These are phyloP conservation scores for Catocala nupta DNA, from an alignment of 2,888 invertebrate genomes.

Conservation along the genomic window DNA sequence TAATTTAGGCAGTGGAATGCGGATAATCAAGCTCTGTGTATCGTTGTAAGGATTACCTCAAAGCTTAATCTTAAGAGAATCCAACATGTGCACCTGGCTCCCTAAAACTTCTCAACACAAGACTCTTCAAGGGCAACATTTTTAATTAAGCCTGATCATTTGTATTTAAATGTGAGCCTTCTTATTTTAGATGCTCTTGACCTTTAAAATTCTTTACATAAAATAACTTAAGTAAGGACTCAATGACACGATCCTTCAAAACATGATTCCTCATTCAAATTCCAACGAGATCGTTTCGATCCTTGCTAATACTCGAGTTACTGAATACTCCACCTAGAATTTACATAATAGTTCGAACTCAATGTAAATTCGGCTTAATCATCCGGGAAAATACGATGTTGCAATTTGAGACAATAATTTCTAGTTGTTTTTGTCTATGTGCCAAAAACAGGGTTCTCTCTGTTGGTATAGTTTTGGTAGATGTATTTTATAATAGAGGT, in stretches of 20 bases:
- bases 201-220: slow-evolving; percentile 48
- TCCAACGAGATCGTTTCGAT: slow-evolving; percentile 36
- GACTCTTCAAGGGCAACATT: slow-evolving; percentile 8
- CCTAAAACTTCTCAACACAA: slow-evolving; percentile 4
- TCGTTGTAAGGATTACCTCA: neutral
- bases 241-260: slow-evolving; percentile 28
- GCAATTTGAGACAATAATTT: slow-evolving; percentile 19
- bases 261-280: slow-evolving; percentile 42
- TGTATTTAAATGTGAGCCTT: slow-evolving; percentile 34
- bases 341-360: slow-evolving; percentile 45
- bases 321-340: slow-evolving; percentile 29
- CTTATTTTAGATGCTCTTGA: slow-evolving; percentile 36
- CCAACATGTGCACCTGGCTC: slow-evolving; percentile 11
- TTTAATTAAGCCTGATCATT: slow-evolving; percentile 33
- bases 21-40: neutral
- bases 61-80: neutral
- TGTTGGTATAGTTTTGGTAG: neutral
- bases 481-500: neutral
- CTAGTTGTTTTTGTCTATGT: slow-evolving; percentile 13
- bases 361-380: slow-evolving; percentile 38
- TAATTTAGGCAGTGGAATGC: too few relatives aligned
- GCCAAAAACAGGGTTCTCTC: neutral
- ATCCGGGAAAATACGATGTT: slow-evolving; percentile 33
- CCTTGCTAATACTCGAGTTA: slow-evolving; percentile 36
- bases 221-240: slow-evolving; percentile 33